Evolutionary conservation across 2,113 vertebrate genomes (phyloP).

Genomic region (Rhagologus leucostigma): DNA sequence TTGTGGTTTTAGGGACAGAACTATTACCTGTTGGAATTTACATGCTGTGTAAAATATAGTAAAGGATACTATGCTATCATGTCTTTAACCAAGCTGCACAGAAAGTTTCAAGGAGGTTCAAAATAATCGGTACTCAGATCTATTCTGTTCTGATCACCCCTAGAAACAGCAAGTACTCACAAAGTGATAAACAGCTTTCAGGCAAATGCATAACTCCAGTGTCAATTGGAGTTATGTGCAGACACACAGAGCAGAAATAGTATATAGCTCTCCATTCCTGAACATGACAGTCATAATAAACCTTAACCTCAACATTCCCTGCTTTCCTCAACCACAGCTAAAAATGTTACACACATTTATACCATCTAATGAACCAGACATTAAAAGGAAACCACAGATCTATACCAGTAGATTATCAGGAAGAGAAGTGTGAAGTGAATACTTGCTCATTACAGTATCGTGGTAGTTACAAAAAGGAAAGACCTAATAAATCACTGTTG

Average conservation of each 20-base stretch:
- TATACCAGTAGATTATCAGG: constrained; percentile 60
- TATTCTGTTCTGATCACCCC: not conserved
- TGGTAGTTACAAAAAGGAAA: constrained; percentile 16
- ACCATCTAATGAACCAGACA: constrained; percentile 63
- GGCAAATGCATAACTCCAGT: not conserved
- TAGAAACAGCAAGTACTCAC: not conserved
- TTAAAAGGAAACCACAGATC: constrained; percentile 71
- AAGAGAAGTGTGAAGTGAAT: constrained; percentile 68
- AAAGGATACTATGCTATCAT: not conserved
- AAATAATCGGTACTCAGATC: not conserved
- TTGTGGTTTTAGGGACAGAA: not conserved
- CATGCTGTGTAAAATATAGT: not conserved
- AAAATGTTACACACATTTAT: constrained; percentile 43
- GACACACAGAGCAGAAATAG: constrained; percentile 34
- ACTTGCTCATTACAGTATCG: constrained; percentile 15
- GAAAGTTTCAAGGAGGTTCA: constrained; percentile 6
- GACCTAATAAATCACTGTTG: constrained; percentile 1
- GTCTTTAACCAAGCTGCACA: not conserved
- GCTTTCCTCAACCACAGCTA: constrained; percentile 61
- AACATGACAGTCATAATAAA: constrained; percentile 59
- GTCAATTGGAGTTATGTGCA: constrained; percentile 13
- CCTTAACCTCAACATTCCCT: constrained; percentile 58
- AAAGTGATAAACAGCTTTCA: constrained; percentile 26
- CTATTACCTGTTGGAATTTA: not conserved
- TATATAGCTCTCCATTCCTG: constrained; percentile 30